These are phyloP conservation scores for Manis javanica DNA, from an alignment of 2,797 vertebrate species.

Conservation along the genomic window DNA sequence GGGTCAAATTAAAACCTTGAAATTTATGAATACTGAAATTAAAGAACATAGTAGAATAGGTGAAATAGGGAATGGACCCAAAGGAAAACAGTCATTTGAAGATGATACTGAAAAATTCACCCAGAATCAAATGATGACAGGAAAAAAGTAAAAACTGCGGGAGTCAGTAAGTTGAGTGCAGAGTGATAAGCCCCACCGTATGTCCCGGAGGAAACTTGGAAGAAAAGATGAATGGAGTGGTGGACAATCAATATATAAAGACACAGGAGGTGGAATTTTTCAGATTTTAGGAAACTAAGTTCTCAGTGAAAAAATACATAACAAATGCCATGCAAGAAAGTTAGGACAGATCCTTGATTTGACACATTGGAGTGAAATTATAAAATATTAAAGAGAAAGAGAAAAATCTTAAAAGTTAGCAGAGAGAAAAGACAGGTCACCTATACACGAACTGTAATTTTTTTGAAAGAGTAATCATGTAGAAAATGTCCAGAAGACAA, in stretches of 20 bases:
- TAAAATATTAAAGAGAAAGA: slow-evolving; percentile 14
- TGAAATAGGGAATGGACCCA: background rate
- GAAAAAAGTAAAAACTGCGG: background rate
- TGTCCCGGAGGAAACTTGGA: background rate
- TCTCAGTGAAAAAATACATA: background rate
- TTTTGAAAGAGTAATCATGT: background rate
- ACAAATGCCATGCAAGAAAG: background rate
- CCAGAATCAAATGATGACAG: background rate
- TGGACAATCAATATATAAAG: background rate
- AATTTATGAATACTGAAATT: slow-evolving; percentile 30
- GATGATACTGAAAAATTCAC: background rate
- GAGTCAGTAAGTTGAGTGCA: background rate
- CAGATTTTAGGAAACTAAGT: background rate
- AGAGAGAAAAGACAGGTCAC: background rate
- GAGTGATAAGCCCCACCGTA: background rate
- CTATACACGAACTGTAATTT: background rate
- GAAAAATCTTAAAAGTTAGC: background rate
- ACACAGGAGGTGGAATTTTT: background rate
- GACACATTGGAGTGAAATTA: background rate
- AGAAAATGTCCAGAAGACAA: background rate
- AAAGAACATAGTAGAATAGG: background rate
- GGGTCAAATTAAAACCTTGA: background rate
- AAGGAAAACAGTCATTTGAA: background rate
- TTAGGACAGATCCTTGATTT: slow-evolving; percentile 3
- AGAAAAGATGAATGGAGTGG: background rate